phyloP scores from a whole-genome alignment of 2,113 vertebrate genomes.

The Salvelinus alpinus region DNA sequence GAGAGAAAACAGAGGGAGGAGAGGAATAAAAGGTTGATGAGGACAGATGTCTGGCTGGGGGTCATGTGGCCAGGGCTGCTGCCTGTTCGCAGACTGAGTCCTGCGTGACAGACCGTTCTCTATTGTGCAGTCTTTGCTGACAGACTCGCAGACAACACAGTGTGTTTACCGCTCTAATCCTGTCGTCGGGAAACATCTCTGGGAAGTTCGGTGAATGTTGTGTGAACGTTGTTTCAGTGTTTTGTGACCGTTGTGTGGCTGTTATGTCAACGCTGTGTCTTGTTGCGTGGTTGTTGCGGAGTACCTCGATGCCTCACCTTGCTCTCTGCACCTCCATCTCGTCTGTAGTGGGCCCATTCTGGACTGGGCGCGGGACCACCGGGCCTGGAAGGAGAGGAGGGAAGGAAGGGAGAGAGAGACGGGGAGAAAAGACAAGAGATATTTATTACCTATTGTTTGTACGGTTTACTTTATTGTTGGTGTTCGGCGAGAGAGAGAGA shows the following conservation, averaged over 20 bases:
- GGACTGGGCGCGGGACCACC: slow-evolving; percentile 86
- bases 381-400: slow-evolving; percentile 78
- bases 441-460: neutral
- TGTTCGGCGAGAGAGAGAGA: too few species aligned
- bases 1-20: slow-evolving; percentile 1
- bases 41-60: slow-evolving; percentile 13
- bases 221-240: neutral
- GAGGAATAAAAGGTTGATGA: neutral
- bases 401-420: neutral
- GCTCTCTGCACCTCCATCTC: slow-evolving; percentile 93
- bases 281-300: too few species aligned
- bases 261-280: neutral
- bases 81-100: neutral
- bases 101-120: neutral
- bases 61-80: neutral
- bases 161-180: neutral
- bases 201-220: neutral
- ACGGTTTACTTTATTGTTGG: too few species aligned
- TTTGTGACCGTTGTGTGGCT: neutral
- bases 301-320: slow-evolving; percentile 72
- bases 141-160: neutral
- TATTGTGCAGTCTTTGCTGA: neutral
- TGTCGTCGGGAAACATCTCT: neutral
- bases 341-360: slow-evolving; percentile 94
- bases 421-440: neutral